Evolutionary conservation across 2,888 invertebrate species (phyloP).

Genomic region (Boloria selene): DNA sequence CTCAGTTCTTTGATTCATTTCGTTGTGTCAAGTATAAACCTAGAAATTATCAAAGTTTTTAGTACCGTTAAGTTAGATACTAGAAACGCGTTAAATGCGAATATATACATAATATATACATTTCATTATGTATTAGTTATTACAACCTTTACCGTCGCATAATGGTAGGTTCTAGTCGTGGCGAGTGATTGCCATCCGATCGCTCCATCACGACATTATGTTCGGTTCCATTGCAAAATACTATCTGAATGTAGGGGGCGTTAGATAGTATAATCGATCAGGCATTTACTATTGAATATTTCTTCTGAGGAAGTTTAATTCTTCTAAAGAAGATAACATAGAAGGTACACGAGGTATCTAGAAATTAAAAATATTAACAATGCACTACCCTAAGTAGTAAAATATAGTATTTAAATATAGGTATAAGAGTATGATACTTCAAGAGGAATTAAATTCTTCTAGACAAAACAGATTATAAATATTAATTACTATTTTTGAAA

Average conservation of each 20-base stretch:
- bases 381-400: no score
- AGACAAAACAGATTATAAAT: neutral
- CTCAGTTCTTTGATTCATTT: no score
- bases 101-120: conserved; percentile 19
- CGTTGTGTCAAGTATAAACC: conserved; percentile 3
- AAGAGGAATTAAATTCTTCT: no score
- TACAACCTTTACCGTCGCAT: conserved; percentile 58
- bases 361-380: neutral
- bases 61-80: neutral
- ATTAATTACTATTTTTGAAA: neutral
- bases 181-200: conserved; percentile 73
- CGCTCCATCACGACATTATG: conserved; percentile 65
- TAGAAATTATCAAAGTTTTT: conserved; percentile 10
- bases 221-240: conserved; percentile 61
- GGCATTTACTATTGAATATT: conserved; percentile 23
- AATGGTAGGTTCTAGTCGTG: conserved; percentile 66
- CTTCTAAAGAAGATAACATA: neutral
- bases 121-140: conserved; percentile 42
- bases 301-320: neutral
- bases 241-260: conserved; percentile 50
- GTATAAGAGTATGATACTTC: no score
- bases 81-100: conserved; percentile 25
- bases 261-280: conserved; percentile 39
- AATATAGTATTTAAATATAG: no score
- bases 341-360: neutral